Evolutionary conservation across 2,888 invertebrate species (phyloP).

Genomic region (Folsomia candida): DNA sequence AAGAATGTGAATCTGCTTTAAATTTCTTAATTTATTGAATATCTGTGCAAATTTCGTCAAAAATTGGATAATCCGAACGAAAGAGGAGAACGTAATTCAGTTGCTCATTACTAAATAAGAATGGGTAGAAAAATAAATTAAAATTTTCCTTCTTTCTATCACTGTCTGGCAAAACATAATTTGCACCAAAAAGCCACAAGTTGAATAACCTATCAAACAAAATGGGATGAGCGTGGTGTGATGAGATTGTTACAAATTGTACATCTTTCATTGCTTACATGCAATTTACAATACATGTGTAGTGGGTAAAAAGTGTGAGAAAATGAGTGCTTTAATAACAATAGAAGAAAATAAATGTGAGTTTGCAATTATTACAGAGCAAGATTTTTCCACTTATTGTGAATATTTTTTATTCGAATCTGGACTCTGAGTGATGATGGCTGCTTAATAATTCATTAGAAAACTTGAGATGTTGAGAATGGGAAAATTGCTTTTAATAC

Average conservation of each 20-base stretch:
- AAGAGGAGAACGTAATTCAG: background rate
- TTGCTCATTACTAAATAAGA: background rate
- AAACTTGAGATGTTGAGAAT: background rate
- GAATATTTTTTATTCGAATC: background rate
- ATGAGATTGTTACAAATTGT: background rate
- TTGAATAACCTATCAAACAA: slow-evolving; percentile 35
- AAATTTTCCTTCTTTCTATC: slow-evolving; percentile 9
- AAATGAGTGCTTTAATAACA: background rate
- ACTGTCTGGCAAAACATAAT: too few species aligned
- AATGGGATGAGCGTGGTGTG: background rate
- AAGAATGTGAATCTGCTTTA: background rate
- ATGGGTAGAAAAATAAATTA: slow-evolving; percentile 9
- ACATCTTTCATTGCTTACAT: background rate
- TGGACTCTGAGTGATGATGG: background rate
- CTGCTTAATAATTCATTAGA: background rate
- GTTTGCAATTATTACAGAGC: background rate
- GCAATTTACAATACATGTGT: background rate
- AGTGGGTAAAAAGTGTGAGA: background rate
- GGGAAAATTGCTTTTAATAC: slow-evolving; percentile 13
- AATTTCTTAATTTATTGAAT: background rate
- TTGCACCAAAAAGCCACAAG: slow-evolving; percentile 21
- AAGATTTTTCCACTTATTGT: background rate
- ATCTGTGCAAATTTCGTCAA: background rate
- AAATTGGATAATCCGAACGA: too few species aligned
- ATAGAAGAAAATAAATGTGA: background rate